Evolutionary conservation across 2,888 invertebrate species (phyloP), one percentile per base, ranked within the genome.

Genomic region (Bedellia somnulentella): DNA sequence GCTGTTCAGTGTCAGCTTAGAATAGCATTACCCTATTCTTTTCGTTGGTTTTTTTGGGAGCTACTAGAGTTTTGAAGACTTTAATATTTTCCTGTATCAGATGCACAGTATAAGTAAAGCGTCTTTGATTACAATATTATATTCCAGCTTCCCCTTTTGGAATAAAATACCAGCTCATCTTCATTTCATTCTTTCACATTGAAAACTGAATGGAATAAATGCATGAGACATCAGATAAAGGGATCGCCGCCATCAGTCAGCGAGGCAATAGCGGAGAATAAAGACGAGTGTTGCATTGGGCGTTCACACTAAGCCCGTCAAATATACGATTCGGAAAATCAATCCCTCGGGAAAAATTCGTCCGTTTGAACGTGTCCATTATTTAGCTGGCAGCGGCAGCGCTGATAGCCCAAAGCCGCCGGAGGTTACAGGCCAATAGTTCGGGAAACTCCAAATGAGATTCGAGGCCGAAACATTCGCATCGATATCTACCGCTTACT

Each of bases 301-400:
- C 50, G 43, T 49, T 49, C 49, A 48, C 56, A 59, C 56, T 51
- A 56, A 57, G n/a, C 56, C 49, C 56, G 52, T 55, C 55, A 58
- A 57, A 57, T 47, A 56, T 55, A 58, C 50, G 56, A 51, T 47
- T 56, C 55, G 46, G 49, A 50, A 55, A 66, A 67, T 62, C 63
- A 64, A 68, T 67, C 58, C 57, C 50, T 41, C 44, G 48, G 52
- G 52, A 51, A 46, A 48, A 49, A 57, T 56, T 47, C 56, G 51
- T 52, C 43, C 51, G 51, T 54, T 61, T 54, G 58, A 61, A 58
- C 62, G 58, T 61, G 61, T 59, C 57, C 54, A 60, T 64, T 67
- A 67, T 64, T 64, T 60, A 64, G 52, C 45, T 46, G 42, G 49
- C 47, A 52, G 49, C 44, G 52, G 46, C 47, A 30, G 50, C 42